Evolutionary conservation across 2,888 invertebrate species (phyloP), one percentile per base, ranked within the genome.

Genomic region (Portevinia maculata): DNA sequence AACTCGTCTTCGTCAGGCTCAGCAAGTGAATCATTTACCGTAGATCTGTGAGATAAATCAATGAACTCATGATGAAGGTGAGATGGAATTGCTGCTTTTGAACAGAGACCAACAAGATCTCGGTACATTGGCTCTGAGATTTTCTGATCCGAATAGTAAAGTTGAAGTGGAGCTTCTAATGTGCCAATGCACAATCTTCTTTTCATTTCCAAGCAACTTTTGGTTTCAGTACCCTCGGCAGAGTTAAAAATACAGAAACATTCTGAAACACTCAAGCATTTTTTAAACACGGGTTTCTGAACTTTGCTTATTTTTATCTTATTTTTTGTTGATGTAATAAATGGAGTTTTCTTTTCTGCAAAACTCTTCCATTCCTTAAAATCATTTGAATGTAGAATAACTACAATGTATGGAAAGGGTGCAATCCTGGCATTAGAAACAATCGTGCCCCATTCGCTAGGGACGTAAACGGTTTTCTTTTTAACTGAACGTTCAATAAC

Each of bases 361-460:
- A 50, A 50, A 24, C 17, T 28, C 50, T 28, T 28, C 50, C 50
- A 50, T 13, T 50, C 28, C 50, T 50, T 28, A 7, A 24, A 28
- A 17, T 50, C 28, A 4, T 7, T 21, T n/a, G 13, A 50, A 24
- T 24, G 24, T 28, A 24, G 7, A n/a, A 50, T 13, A 24, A 50
- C 9, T 24, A 50, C 50, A 3, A 1, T 24, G 7, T 50, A 50
- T 13, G 50, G 28, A 24, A 50, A 50, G 24, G 50, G 13, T 7
- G 24, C 50, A 50, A 28, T 28, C 30, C 50, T 24, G 24, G 50
- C n/a, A 50, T 50, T 50, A 7, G 50, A 28, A 30, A 28, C 24
- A 39, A 57, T 57, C 21, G 39, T 57, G 39, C 39, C 39, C 39
- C 39, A 57, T 57, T 57, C 39, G 57, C 39, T 57, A 39, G 41